These are phyloP conservation scores for Oophaga sylvatica DNA, from an alignment of 2,797 vertebrate species.

Conservation along the genomic window DNA sequence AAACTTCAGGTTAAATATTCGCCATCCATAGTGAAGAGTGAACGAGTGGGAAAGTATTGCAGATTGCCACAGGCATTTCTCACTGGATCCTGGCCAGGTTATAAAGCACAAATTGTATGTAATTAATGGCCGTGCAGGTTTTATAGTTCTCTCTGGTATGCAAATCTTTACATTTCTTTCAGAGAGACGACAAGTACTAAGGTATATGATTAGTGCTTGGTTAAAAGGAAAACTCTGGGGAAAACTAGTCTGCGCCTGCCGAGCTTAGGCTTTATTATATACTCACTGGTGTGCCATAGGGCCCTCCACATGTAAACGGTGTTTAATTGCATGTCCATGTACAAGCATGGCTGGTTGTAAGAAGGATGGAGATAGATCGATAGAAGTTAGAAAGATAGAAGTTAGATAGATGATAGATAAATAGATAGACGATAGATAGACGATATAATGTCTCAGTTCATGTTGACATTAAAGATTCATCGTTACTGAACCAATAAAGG, in stretches of 20 bases:
- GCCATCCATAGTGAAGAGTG: neutral
- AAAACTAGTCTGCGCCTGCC: neutral
- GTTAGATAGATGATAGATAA: too few relatives aligned
- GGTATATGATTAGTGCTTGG: neutral
- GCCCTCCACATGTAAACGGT: neutral
- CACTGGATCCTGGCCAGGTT: neutral
- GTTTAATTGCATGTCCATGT: neutral
- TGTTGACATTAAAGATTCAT: too few relatives aligned
- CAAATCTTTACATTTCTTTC: constrained; percentile 7
- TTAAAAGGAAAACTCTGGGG: neutral
- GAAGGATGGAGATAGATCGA: too few relatives aligned
- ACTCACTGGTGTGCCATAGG: neutral
- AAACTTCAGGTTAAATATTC: constrained; percentile 45
- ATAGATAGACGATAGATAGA: too few relatives aligned
- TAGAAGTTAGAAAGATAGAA: too few relatives aligned
- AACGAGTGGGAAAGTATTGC: constrained; percentile 37
- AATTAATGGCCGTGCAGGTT: constrained; percentile 24
- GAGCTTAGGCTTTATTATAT: constrained; percentile 6
- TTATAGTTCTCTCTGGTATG: constrained; percentile 32
- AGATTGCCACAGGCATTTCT: constrained; percentile 33
- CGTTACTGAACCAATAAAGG: too few relatives aligned
- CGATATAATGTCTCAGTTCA: too few relatives aligned
- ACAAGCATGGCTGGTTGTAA: too few relatives aligned
- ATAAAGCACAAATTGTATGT: constrained; percentile 27
- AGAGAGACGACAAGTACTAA: neutral